These are phyloP conservation scores for Oligia latruncula DNA, from an alignment of 2,888 invertebrate species.

Conservation along the genomic window DNA sequence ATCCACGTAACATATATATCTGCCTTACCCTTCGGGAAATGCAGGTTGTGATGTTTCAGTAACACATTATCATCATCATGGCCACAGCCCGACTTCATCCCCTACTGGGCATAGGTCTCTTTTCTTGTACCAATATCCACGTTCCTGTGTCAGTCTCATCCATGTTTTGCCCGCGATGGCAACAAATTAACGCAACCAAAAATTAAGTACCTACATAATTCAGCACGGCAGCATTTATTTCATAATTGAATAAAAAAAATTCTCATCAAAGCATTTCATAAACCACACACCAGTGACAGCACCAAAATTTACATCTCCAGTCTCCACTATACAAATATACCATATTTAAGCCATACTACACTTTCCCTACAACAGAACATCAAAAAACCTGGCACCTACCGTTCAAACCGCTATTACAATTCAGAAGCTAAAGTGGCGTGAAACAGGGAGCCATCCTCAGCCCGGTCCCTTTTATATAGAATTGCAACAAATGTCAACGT, in stretches of 20 bases:
- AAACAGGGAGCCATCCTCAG: conserved; percentile 62
- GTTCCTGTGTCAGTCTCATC: too few species aligned
- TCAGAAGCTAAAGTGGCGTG: conserved; percentile 66
- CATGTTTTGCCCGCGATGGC: background rate
- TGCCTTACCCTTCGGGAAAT: background rate
- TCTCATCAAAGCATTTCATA: conserved; percentile 4
- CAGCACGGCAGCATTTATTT: background rate
- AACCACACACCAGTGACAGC: background rate
- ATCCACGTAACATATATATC: background rate
- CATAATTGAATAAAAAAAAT: background rate
- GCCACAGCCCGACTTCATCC: too few species aligned
- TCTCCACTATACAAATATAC: background rate
- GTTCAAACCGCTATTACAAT: conserved; percentile 47
- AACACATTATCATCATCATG: too few species aligned
- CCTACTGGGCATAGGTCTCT: too few species aligned
- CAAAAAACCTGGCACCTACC: conserved; percentile 40
- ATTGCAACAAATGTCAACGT: conserved; percentile 87
- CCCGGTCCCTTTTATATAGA: conserved; percentile 66
- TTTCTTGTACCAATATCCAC: too few species aligned
- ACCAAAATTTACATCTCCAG: background rate
- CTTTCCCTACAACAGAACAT: background rate
- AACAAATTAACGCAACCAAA: too few species aligned
- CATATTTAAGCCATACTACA: background rate
- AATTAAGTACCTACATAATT: background rate
- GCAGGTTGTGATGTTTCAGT: background rate